Evolutionary conservation across 2,797 vertebrate genomes (phyloP).

Genomic region (Danio choprae): DNA sequence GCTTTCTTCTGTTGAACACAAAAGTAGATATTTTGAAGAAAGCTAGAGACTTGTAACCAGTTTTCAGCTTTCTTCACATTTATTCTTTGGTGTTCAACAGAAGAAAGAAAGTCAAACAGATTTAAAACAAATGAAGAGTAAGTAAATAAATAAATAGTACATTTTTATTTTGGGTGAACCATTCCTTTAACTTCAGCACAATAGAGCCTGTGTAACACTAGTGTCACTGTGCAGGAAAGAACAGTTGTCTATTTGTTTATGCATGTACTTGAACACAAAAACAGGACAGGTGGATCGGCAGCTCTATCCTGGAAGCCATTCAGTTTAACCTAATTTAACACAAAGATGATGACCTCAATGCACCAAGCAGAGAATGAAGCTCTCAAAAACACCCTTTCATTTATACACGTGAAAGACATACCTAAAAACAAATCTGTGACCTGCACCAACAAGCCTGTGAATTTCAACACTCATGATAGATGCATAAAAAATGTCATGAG

Average conservation of each 20-base stretch:
- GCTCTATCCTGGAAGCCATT: constrained; percentile 11
- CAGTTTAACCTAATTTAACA: constrained; percentile 10
- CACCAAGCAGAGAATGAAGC: constrained; percentile 9
- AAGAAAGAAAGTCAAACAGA: no score
- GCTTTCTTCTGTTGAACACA: no score
- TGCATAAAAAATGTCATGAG: neutral
- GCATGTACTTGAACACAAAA: neutral
- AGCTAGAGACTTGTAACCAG: no score
- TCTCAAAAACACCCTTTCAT: constrained; percentile 13
- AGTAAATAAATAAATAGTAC: no score
- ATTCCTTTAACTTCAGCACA: neutral
- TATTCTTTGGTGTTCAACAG: no score
- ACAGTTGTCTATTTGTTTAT: constrained; percentile 3
- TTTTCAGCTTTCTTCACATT: no score
- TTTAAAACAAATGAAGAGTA: no score
- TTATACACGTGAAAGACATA: neutral
- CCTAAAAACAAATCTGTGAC: neutral
- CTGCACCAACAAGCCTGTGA: constrained; percentile 35
- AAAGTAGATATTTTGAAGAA: no score
- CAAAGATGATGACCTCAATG: constrained; percentile 28
- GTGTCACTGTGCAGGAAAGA: constrained; percentile 9
- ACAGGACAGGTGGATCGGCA: constrained; percentile 8
- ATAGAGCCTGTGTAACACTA: neutral
- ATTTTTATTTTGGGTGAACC: no score
- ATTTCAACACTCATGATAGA: constrained; percentile 18